A percentile compares a stretch with the other conserved stretches of the same genome.
These are phyloP conservation scores for Reticulitermes speratus DNA, from an alignment of 1,140 invertebrate genomes.

Conservation along the genomic window DNA sequence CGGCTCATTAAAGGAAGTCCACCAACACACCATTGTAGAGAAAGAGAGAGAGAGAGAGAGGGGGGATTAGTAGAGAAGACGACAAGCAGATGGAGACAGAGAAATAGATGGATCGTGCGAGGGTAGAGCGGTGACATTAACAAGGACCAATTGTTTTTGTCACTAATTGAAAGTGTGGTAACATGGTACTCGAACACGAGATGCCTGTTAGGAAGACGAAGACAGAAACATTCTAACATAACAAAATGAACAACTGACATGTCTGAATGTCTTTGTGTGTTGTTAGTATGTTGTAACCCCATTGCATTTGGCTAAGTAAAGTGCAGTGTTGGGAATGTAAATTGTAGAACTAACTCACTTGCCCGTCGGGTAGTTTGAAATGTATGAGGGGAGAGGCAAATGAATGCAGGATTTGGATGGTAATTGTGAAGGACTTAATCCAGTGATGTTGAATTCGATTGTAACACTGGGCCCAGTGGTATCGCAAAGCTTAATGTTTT, in stretches of 20 bases:
- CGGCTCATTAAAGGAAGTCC: no score
- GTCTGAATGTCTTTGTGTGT: conserved; percentile 12
- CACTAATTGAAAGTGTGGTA: conserved; percentile 18
- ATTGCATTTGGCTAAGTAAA: conserved; percentile 5
- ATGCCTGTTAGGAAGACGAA: background rate
- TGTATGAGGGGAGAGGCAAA: background rate
- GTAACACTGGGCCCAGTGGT: background rate
- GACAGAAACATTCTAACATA: background rate
- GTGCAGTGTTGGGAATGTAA: background rate
- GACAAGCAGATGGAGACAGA: no score
- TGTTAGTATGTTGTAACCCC: conserved; percentile 15
- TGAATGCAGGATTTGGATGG: background rate
- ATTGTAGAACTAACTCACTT: conserved; percentile 11
- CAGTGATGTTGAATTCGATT: conserved; percentile 6
- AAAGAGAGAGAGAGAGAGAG: no score
- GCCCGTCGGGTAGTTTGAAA: background rate
- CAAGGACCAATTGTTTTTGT: conserved; percentile 16
- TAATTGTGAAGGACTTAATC: conserved; percentile 13
- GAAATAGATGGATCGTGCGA: no score
- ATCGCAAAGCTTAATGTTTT: background rate
- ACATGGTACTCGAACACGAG: background rate
- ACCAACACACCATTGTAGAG: no score
- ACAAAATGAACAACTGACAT: background rate
- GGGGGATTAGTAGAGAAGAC: background rate
- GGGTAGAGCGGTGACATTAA: background rate